phyloP scores from a whole-genome alignment of 2,113 vertebrate species.

The Megaptera novaeangliae region DNA sequence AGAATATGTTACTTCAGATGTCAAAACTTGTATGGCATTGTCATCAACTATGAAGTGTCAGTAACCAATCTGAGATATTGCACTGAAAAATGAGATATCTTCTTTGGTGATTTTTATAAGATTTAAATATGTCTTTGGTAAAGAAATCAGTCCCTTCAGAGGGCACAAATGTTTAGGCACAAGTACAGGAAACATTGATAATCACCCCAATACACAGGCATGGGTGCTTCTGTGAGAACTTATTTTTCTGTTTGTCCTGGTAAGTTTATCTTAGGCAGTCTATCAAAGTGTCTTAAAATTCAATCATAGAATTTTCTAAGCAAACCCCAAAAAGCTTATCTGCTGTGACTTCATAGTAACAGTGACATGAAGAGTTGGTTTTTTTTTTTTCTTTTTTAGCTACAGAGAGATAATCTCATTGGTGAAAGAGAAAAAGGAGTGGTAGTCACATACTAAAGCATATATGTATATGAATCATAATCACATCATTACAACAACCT shows the following conservation, averaged over 20 bases:
- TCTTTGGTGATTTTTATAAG: neutral
- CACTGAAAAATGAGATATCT: neutral
- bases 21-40: neutral
- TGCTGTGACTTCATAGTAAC: neutral
- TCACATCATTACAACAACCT: neutral
- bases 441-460: neutral
- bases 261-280: neutral
- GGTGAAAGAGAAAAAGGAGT: neutral
- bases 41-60: neutral
- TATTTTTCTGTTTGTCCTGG: neutral
- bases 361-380: neutral
- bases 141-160: neutral
- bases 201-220: neutral
- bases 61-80: neutral
- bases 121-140: neutral
- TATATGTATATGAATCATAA: neutral
- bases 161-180: neutral
- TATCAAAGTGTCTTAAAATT: neutral
- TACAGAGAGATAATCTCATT: neutral
- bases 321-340: neutral
- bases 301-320: neutral
- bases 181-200: neutral
- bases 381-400: neutral
- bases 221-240: neutral
- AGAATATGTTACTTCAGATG: neutral